A percentile compares a stretch with the other conserved stretches of the same genome.
Conservation (phyloP, 2,113 vertebrate species). For the Scortum barcoo region DNA sequence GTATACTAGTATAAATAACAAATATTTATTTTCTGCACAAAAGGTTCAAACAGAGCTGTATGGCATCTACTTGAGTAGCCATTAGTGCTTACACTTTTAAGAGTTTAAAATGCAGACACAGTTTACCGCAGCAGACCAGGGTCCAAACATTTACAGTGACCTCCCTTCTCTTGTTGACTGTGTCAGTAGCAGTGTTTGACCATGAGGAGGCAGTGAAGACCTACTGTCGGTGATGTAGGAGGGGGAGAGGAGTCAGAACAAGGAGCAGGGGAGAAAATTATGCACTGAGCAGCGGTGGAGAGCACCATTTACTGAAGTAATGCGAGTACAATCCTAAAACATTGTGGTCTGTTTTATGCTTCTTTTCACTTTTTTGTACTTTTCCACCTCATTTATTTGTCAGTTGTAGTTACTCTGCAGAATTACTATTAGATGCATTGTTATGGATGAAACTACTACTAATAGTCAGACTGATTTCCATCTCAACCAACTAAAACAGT, state of each 20-base stretch:
- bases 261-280: neutral
- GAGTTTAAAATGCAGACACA: neutral
- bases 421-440: neutral
- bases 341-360: neutral
- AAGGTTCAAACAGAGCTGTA: neutral
- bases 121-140: too few species aligned
- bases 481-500: neutral
- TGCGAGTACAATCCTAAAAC: neutral
- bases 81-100: neutral
- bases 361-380: neutral
- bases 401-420: neutral
- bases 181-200: slow-evolving; percentile 27
- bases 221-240: neutral
- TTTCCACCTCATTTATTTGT: neutral
- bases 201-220: slow-evolving; percentile 66
- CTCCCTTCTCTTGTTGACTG: neutral
- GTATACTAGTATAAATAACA: neutral
- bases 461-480: neutral
- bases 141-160: neutral
- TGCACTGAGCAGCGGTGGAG: neutral
- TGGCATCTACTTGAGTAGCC: neutral
- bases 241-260: neutral
- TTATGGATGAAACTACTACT: neutral
- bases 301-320: neutral
- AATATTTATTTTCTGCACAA: neutral